These are phyloP conservation scores for Ictalurus punctatus DNA, from an alignment of 2,113 vertebrate genomes.

Conservation along the genomic window DNA sequence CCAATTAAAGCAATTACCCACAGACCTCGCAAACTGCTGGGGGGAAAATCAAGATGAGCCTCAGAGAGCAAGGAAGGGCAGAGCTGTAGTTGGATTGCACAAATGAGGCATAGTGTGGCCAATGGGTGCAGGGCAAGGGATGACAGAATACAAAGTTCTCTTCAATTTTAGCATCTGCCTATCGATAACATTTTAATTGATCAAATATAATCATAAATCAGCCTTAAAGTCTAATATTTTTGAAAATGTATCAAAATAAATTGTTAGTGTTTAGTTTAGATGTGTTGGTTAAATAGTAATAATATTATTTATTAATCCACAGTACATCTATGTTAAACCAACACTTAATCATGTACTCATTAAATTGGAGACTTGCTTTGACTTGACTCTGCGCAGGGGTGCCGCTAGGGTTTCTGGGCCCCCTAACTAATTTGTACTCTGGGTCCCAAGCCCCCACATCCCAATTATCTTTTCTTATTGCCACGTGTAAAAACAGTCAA, in stretches of 20 bases:
- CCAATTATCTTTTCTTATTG: no score
- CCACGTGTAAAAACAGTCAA: no score
- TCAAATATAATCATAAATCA: neutral
- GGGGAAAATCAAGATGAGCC: neutral
- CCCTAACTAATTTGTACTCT: no score
- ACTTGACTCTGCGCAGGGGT: neutral
- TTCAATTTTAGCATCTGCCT: neutral
- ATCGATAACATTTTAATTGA: neutral
- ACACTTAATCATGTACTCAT: neutral
- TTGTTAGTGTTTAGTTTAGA: neutral
- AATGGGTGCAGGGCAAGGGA: neutral
- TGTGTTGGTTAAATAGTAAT: neutral
- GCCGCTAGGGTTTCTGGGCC: no score
- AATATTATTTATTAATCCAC: neutral
- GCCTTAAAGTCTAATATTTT: neutral
- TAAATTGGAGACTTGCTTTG: neutral
- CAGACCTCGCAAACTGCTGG: constrained; percentile 17
- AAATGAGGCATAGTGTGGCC: neutral
- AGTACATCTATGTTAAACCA: neutral
- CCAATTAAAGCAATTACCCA: constrained; percentile 48
- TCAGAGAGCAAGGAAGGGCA: neutral
- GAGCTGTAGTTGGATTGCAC: neutral
- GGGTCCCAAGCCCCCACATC: no score
- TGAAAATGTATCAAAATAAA: neutral
- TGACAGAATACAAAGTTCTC: neutral